Evolutionary conservation across 1,140 invertebrate genomes (phyloP), one percentile per base, ranked within the genome.

Genomic region (Contarinia nasturtii): DNA sequence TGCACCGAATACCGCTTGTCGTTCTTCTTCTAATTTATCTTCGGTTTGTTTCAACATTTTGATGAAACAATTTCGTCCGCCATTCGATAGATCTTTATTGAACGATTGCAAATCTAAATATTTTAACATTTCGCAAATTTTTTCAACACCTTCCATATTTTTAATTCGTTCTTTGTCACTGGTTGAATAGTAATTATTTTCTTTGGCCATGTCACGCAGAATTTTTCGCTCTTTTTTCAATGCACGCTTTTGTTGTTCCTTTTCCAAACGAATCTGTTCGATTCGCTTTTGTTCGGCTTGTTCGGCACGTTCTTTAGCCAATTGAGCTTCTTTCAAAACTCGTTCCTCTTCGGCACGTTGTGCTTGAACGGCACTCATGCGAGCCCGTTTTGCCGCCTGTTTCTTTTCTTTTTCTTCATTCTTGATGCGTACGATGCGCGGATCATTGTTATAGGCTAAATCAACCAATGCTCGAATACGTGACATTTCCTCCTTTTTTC

Each of bases 401-500:
- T 95, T 97, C 50, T 76, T 79, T 53, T 93, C 83, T 57, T 88
- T 92, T 51, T 97, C 92, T 44, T 95, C 87, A 56, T 93, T 86
- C 59, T 89, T 93, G 61, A 96, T 96, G 54, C 79, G 79, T 40
- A 73, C 75, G 55, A 98, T 89, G 52, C 94, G 72, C 1, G 93
- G 93, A 71, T 98, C 95, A 62, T 82, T 77, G 52, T 81, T 79
- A 66, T 98, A 98, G 1, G 90, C 89, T 61, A 88, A 76, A 59
- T 98, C 93, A 3, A 98, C 92, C 22, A 97, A 63, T 19, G 74
- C 71, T 19, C 93, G 70, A 55, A 98, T 88, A 53, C 94, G 71
- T 0, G 79, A 67, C 80, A 89, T 92, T 73, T 98, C 95, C 65
- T 97, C 93, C 62, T 97, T 97, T 67, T 96, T 96, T 54, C 83